These are phyloP conservation scores for Allolobophora icterica DNA, from an alignment of 2,888 invertebrate genomes.

Conservation along the genomic window DNA sequence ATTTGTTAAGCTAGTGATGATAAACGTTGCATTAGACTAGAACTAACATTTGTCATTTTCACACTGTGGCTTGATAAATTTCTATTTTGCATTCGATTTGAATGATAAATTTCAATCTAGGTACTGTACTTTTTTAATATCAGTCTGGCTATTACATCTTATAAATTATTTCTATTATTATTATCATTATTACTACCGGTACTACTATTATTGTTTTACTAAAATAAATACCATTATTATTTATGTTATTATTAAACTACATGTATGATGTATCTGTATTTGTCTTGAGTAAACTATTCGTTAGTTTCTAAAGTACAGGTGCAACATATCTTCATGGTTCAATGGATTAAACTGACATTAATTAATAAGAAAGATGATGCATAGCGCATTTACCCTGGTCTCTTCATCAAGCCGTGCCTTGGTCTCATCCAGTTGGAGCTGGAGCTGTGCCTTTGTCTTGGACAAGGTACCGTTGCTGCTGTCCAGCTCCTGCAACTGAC, in stretches of 20 bases:
- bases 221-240: neutral
- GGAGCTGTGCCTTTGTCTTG: conserved; percentile 75
- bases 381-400: conserved; percentile 23
- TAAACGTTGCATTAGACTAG: neutral
- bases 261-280: neutral
- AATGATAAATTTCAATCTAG: neutral
- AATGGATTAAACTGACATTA: neutral
- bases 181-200: neutral
- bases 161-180: neutral
- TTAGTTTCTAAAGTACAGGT: neutral
- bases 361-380: neutral
- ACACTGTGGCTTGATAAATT: neutral
- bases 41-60: neutral
- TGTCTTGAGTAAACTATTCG: neutral
- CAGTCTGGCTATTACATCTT: neutral
- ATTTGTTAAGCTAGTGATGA: neutral
- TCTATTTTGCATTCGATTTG: neutral
- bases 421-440: conserved; percentile 59
- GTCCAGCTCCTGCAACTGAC: conserved; percentile 88
- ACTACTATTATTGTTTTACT: neutral
- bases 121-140: neutral
- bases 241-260: neutral
- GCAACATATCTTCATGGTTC: neutral
- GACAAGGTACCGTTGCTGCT: conserved; percentile 95
- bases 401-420: conserved; percentile 59